Base-by-base conservation (phyloP, 2,113 vertebrate genomes). In the Toxostoma redivivum region DNA sequence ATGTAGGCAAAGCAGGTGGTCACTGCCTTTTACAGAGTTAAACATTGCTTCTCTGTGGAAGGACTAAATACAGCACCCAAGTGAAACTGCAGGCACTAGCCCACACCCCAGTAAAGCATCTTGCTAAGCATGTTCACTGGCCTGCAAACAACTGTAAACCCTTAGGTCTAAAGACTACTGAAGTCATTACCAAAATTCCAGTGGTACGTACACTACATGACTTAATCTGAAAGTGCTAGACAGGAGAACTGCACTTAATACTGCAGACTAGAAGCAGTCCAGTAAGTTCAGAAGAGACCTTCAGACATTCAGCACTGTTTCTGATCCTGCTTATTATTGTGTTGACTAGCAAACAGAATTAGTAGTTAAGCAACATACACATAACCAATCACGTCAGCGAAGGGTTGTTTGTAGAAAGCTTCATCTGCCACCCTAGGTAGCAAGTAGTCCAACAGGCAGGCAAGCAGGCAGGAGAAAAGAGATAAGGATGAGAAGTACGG, bases 371-470 rank as follows among this genome's bases (percentile, higher is more conserved):
- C 98, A 98, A 99, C 99, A 99, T 99, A 99, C 99, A 99, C 99
- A 99, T 99, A 99, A 99, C 99, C 99, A 99, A 99, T 99, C 98
- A 99, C 97, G 94, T 99, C 99, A 99, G 99, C 99, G 99, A 99
- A 99, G 98, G 99, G 99, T 98, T 99, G 99, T 98, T 99, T 99
- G 99, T 99, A 99, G 99, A 99, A 99, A 98, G 99, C 99, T 99
- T 99, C 99, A 97, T 99, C 99, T 99, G 99, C 98, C 97, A 99
- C 99, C 98, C 99, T 99, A 99, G 98, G 98, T 98, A 98, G 98
- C 98, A 98, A 98, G 98, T 97, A 93, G 97, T 98, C 98, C 98
- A 97, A 97, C 97, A 98, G 98, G 98, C 95, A 98, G 98, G 99
- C 98, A 98, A 98, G 98, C 98, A 98, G 98, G 97, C 97, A 98